phyloP scores from a whole-genome alignment of 1,140 invertebrate species.

The Tetragonula clypearis region DNA sequence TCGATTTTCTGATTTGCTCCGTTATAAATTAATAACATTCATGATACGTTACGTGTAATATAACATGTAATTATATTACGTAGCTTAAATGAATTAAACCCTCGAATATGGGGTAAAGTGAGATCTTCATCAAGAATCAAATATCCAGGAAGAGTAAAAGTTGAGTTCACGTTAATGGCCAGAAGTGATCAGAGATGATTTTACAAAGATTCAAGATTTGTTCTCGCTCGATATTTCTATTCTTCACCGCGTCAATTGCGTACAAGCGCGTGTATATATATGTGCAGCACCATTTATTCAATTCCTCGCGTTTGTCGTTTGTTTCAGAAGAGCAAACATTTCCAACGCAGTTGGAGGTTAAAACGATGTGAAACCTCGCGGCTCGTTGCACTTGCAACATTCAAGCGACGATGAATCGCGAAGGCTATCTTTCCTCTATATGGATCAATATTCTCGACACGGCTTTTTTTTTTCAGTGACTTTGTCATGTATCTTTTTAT shows the following conservation, averaged over 20 bases:
- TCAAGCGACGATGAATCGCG: neutral
- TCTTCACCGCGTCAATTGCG: neutral
- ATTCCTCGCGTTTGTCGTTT: neutral
- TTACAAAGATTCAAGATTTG: too few relatives aligned
- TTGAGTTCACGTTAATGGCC: too few relatives aligned
- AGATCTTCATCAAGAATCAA: too few relatives aligned
- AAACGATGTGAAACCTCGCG: neutral
- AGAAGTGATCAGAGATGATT: too few relatives aligned
- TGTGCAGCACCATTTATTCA: neutral
- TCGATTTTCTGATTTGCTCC: too few relatives aligned
- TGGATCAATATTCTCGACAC: slow-evolving; percentile 24
- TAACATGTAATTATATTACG: too few relatives aligned
- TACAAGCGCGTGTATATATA: neutral
- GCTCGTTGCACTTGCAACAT: neutral
- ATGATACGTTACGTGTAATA: too few relatives aligned
- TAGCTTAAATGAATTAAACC: too few relatives aligned
- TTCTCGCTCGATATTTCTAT: neutral
- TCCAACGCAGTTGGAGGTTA: neutral
- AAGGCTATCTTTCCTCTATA: neutral
- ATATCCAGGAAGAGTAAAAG: too few relatives aligned
- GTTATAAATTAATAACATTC: too few relatives aligned
- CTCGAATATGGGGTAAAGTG: too few relatives aligned
- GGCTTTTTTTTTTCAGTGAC: neutral
- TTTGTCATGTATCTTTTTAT: slow-evolving; percentile 38
- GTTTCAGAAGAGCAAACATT: neutral